phyloP scores from a whole-genome alignment of 1,140 invertebrate species.

The Anadara kagoshimensis region DNA sequence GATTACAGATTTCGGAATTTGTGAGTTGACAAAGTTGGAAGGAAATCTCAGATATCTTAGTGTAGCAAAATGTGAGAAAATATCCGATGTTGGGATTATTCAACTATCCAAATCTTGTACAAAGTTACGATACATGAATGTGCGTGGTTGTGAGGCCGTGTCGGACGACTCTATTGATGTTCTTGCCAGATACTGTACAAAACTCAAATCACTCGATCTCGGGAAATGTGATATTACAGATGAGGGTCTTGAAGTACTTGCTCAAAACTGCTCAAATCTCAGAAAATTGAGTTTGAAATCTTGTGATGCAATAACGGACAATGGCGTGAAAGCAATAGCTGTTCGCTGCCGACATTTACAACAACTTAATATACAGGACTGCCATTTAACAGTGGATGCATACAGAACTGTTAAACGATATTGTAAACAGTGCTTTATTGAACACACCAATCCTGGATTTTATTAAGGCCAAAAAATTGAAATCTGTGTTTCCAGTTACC shows the following conservation, averaged over 20 bases:
- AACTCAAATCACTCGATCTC: conserved; percentile 89
- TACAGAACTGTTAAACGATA: conserved; percentile 94
- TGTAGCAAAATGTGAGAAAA: conserved; percentile 90
- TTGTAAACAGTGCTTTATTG: conserved; percentile 92
- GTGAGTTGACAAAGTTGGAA: conserved; percentile 90
- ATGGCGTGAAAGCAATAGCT: conserved; percentile 88
- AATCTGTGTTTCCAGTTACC: too few relatives aligned
- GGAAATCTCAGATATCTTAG: conserved; percentile 88
- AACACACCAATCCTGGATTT: conserved; percentile 95
- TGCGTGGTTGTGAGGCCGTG: conserved; percentile 91
- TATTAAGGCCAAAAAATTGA: conserved; percentile 75
- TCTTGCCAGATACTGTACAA: conserved; percentile 86
- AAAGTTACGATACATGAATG: conserved; percentile 92
- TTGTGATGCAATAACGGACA: conserved; percentile 91
- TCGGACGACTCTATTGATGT: conserved; percentile 91
- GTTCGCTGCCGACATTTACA: conserved; percentile 88
- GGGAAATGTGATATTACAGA: conserved; percentile 95
- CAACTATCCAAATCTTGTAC: conserved; percentile 92
- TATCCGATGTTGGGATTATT: conserved; percentile 93
- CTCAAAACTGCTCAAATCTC: conserved; percentile 91
- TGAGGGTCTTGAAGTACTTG: conserved; percentile 86
- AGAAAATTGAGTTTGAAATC: conserved; percentile 93
- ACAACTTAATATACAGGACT: conserved; percentile 94
- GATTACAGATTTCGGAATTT: conserved; percentile 92
- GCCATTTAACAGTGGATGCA: conserved; percentile 87